A percentile compares a stretch with the other conserved stretches of the same genome.
Conservation (phyloP, 2,888 invertebrate species). For the Panzeria rudis region DNA sequence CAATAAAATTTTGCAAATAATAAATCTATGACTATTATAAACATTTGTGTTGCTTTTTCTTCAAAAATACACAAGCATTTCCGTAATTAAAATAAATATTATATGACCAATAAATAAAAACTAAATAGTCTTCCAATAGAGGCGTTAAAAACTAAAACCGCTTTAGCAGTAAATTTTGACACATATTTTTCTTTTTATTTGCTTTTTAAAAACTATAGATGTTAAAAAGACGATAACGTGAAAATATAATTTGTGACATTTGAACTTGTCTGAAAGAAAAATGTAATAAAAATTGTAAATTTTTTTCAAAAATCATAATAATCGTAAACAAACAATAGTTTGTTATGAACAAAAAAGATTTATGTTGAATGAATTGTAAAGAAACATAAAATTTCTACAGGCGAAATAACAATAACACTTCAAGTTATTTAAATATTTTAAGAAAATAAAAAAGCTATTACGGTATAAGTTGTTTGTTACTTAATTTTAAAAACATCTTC, state of each 20-base stretch:
- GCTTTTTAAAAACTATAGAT: neutral
- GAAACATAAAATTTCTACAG: constrained; percentile 3
- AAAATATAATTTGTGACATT: constrained; percentile 8
- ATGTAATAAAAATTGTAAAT: neutral
- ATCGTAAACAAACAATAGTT: neutral
- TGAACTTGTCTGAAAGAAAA: neutral
- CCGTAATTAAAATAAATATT: neutral
- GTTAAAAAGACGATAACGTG: neutral
- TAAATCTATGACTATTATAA: neutral
- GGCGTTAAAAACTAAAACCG: neutral
- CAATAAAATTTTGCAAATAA: constrained; percentile 6
- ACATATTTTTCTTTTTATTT: neutral
- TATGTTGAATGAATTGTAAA: neutral
- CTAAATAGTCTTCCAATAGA: neutral
- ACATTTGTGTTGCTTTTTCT: neutral
- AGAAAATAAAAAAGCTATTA: neutral
- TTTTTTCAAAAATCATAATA: neutral
- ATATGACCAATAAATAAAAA: constrained; percentile 20
- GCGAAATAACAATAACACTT: neutral
- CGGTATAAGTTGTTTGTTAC: neutral
- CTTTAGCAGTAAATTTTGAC: neutral
- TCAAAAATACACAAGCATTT: neutral
- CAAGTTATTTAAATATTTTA: neutral
- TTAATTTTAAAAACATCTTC: neutral
- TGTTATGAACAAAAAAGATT: neutral